phyloP scores from a whole-genome alignment of 2,113 vertebrate genomes.

The Drymodes brunneopygia region DNA sequence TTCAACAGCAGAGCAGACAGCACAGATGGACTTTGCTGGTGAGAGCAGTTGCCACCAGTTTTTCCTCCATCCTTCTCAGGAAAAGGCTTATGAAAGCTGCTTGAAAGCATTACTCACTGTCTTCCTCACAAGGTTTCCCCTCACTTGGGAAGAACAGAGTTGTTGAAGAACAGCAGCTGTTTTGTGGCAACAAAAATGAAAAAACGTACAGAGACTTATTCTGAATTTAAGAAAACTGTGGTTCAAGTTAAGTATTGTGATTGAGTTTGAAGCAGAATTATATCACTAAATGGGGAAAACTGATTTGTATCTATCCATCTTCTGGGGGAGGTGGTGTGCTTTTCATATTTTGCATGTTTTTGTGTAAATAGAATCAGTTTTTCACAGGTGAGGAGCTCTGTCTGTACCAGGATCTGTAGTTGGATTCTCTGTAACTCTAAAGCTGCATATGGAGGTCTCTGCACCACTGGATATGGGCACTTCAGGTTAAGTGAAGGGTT shows the following conservation, averaged over 20 bases:
- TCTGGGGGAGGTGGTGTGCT: neutral
- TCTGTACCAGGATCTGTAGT: fast-evolving
- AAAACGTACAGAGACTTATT: neutral
- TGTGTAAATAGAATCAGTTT: neutral
- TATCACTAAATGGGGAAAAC: neutral
- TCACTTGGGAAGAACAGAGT: neutral
- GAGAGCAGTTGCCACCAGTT: neutral
- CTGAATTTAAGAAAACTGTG: neutral
- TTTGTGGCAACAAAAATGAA: neutral
- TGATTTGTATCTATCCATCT: neutral
- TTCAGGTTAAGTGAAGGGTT: neutral
- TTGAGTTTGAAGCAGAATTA: neutral
- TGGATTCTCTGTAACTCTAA: neutral
- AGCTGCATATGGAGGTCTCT: neutral
- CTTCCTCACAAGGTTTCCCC: neutral
- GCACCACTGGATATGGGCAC: neutral
- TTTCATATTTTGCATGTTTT: neutral
- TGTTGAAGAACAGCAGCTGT: neutral
- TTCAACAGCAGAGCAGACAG: neutral
- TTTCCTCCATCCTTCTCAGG: neutral
- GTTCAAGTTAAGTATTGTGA: neutral
- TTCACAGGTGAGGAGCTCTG: fast-evolving
- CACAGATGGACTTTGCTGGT: neutral
- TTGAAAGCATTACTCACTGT: neutral
- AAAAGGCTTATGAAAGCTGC: neutral